phyloP scores from a whole-genome alignment of 2,888 invertebrate genomes.

The Elgonia sp. region DNA sequence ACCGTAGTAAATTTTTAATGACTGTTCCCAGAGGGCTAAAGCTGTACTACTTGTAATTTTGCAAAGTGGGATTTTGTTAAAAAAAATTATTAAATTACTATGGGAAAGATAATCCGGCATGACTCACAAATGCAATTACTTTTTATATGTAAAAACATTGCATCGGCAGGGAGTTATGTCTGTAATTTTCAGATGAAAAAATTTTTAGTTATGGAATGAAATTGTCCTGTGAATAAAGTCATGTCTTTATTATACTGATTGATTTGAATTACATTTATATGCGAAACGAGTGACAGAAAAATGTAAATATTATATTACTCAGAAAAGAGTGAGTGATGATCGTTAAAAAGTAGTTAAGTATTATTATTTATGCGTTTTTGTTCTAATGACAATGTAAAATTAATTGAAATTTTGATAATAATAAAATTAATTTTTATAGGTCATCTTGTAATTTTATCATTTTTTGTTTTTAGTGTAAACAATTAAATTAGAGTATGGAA shows the following conservation, averaged over 20 bases:
- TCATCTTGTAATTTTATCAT: background rate
- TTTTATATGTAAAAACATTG: background rate
- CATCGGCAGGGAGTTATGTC: background rate
- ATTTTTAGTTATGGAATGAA: background rate
- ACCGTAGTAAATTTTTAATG: constrained; percentile 30
- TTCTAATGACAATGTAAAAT: background rate
- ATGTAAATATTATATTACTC: too few relatives aligned
- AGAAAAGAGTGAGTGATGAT: background rate
- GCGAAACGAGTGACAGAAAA: background rate
- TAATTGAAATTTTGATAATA: background rate
- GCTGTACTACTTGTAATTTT: constrained; percentile 14
- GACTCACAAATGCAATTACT: background rate
- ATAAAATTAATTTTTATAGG: background rate
- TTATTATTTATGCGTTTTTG: constrained; percentile 7
- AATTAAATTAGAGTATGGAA: too few relatives aligned
- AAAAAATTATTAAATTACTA: background rate
- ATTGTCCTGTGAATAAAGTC: background rate
- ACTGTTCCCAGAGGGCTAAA: background rate
- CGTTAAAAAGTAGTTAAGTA: constrained; percentile 5
- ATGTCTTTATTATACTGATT: background rate
- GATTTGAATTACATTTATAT: background rate
- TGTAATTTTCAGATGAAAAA: background rate
- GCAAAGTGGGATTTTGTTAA: constrained; percentile 4
- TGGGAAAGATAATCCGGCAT: background rate
- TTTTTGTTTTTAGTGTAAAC: too few relatives aligned